phyloP scores from a whole-genome alignment of 37 sponge, comb jelly and placozoan genomes.

The Cladorhizidae sp. region DNA sequence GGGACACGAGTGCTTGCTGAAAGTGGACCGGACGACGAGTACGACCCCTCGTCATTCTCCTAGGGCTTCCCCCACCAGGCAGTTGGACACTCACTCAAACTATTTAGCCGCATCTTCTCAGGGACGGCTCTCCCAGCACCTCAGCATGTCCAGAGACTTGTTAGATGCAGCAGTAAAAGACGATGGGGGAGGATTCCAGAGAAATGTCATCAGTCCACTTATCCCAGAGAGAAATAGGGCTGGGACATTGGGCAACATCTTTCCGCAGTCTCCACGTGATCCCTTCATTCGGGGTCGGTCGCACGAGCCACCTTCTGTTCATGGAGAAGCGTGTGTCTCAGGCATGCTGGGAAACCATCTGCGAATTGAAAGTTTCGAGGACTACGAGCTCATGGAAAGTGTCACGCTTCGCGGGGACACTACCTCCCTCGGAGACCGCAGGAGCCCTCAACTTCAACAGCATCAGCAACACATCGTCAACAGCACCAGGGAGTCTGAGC shows the following conservation, averaged over 20 bases:
- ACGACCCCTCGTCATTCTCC: not conserved
- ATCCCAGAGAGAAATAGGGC: not conserved
- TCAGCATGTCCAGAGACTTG: constrained; percentile 40
- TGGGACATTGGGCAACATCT: not conserved
- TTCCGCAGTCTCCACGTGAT: not conserved
- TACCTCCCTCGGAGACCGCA: not conserved
- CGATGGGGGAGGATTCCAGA: not conserved
- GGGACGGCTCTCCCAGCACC: no score
- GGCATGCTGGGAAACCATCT: not conserved
- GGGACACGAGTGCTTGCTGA: not conserved
- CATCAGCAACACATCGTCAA: not conserved
- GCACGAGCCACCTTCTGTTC: no score
- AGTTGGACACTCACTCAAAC: no score
- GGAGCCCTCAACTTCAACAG: not conserved
- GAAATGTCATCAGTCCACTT: constrained; percentile 21
- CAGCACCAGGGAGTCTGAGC: not conserved
- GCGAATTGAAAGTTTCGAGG: constrained; percentile 39
- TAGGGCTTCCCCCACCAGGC: not conserved
- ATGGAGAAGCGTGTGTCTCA: not conserved
- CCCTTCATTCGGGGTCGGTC: no score
- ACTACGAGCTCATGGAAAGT: constrained; percentile 71
- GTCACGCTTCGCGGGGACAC: constrained; percentile 29
- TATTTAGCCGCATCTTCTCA: no score
- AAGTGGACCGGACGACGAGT: not conserved
- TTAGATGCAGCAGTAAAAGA: not conserved